phyloP scores from a whole-genome alignment of 1,140 invertebrate species.

The Tetranychus urticae region DNA sequence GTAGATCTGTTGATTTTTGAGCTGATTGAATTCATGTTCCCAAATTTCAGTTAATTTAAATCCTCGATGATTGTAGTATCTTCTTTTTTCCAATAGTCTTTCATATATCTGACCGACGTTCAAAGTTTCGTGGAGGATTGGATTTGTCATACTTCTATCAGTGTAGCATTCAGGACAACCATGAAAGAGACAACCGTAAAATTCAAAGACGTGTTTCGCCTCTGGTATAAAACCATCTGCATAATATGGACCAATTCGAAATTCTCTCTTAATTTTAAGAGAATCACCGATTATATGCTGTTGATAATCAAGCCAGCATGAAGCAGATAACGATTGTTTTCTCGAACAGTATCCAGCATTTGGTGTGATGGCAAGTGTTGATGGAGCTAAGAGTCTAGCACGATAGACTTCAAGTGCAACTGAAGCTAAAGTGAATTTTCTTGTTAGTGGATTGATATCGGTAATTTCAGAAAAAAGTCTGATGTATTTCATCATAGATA shows the following conservation, averaged over 20 bases:
- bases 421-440: neutral
- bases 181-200: neutral
- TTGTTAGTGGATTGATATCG: neutral
- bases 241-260: too few relatives aligned
- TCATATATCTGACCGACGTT: neutral
- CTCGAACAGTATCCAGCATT: neutral
- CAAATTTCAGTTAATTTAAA: neutral
- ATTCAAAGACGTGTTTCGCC: neutral
- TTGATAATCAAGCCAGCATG: neutral
- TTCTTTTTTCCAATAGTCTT: neutral
- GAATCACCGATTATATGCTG: too few relatives aligned
- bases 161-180: neutral
- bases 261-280: too few relatives aligned
- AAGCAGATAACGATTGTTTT: neutral
- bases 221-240: neutral
- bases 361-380: neutral
- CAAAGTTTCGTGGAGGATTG: rapidly evolving
- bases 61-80: neutral
- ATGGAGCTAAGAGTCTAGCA: neutral
- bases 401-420: neutral
- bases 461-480: neutral
- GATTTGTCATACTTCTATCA: neutral
- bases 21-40: neutral
- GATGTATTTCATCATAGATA: too few relatives aligned
- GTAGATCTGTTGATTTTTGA: neutral